A percentile compares a stretch with the other conserved stretches of the same genome.
Conservation (phyloP, 2,113 vertebrate species). For the Sylvietta virens region DNA sequence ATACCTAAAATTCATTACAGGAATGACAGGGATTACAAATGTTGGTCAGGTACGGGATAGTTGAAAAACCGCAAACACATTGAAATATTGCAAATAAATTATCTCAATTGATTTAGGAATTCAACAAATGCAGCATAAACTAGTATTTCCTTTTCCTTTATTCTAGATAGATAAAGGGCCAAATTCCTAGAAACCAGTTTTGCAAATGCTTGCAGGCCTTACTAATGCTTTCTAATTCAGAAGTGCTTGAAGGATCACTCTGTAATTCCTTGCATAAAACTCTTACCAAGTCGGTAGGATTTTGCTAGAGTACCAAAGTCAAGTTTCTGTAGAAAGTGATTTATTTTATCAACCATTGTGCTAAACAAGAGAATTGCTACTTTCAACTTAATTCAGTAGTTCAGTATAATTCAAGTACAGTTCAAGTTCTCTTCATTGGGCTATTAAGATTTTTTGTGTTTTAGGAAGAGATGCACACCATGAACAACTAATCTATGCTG, state of each 20-base stretch:
- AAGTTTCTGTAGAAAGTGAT: neutral
- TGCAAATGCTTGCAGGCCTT: neutral
- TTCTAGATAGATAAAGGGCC: neutral
- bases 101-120: neutral
- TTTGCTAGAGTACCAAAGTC: neutral
- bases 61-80: neutral
- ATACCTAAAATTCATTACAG: neutral
- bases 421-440: neutral
- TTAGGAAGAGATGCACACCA: neutral
- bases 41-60: neutral
- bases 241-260: neutral
- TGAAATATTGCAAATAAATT: neutral
- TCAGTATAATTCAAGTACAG: neutral
- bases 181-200: neutral
- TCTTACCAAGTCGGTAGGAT: neutral
- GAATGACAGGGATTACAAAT: neutral
- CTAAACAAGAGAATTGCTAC: neutral
- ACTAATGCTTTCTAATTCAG: neutral
- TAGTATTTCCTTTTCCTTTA: neutral
- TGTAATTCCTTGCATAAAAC: neutral
- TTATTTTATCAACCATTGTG: neutral
- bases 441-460: neutral
- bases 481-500: neutral
- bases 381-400: neutral
- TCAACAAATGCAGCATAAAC: neutral